Base-by-base conservation (phyloP, 2,888 invertebrate genomes). In the Rhingia rostrata region DNA sequence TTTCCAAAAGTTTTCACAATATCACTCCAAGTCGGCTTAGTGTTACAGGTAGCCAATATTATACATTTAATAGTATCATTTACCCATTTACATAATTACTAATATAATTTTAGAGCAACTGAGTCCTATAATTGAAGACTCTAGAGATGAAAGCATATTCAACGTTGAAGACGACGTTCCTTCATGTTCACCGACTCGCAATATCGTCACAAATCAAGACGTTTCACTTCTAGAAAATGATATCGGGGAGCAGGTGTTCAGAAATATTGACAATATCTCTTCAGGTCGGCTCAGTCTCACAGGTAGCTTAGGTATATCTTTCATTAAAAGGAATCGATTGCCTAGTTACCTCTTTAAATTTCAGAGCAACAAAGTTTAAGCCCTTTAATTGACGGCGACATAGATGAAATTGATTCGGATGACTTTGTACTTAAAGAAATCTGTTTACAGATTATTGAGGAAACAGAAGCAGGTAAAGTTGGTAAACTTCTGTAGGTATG, bases 301-400 rank as follows among this genome's bases (percentile, higher is more conserved):
- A 51, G 49, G 49, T 51, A 51, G 49, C 49, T 32, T 51, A n/a
- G n/a, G n/a, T n/a, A 51, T 51, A 30, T 51, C 32, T 51, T 51
- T 45, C 45, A 45, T 45, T 45, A 12, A 51, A 51, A 51, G 30
- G 49, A 30, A 51, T 51, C 32, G 2, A 32, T 51, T 30, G 49
- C 49, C 49, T 51, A 51, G 32, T 51, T 51, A 51, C 49, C 49
- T 51, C 30, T 51, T 51, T 30, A 30, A 51, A 30, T 51, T 30
- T 51, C 9, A 51, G 30, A 9, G 9, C 9, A 49, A 22, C 22
- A 22, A 22, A 22, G 22, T 22, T 22, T 22, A 22, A 22, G 22
- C 22, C 22, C 22, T 22, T 22, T 22, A 22, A 22, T 22, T 22
- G 22, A 22, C 22, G 22, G 22, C 22, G 30, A 49, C 49, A 49